phyloP scores from a whole-genome alignment of 2,888 invertebrate genomes.

The Tipula vernalis region DNA sequence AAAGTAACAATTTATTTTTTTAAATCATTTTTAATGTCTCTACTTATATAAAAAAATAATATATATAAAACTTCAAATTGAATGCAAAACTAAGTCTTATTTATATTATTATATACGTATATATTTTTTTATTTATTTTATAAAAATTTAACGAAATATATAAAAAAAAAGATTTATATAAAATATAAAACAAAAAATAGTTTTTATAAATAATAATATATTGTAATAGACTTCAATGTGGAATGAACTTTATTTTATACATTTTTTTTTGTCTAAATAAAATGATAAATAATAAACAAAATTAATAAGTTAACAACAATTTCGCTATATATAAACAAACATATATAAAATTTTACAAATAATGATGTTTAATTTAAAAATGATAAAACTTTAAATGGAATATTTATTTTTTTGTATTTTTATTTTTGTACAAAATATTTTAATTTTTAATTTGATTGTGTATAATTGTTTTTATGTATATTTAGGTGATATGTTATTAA shows the following conservation, averaged over 20 bases:
- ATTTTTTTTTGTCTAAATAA: not conserved
- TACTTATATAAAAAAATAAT: not conserved
- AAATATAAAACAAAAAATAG: not conserved
- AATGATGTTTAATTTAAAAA: not conserved
- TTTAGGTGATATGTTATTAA: not conserved
- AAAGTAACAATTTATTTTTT: not conserved
- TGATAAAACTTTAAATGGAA: not conserved
- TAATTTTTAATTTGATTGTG: not conserved
- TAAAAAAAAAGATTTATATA: not conserved
- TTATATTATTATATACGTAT: not conserved
- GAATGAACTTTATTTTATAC: not conserved
- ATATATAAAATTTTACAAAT: not conserved
- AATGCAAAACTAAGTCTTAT: not conserved
- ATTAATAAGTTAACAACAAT: not conserved
- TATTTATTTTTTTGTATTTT: not conserved
- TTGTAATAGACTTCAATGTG: not conserved
- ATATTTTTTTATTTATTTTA: not conserved
- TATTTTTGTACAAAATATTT: not conserved
- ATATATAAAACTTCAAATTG: not conserved
- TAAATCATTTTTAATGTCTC: not conserved
- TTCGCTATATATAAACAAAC: not conserved
- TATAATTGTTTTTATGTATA: not conserved
- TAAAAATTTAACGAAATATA: not conserved
- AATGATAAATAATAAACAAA: not conserved
- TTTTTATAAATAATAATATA: not conserved